Evolutionary conservation across 2,888 invertebrate genomes (phyloP).

Genomic region (Antheraea assamensis): DNA sequence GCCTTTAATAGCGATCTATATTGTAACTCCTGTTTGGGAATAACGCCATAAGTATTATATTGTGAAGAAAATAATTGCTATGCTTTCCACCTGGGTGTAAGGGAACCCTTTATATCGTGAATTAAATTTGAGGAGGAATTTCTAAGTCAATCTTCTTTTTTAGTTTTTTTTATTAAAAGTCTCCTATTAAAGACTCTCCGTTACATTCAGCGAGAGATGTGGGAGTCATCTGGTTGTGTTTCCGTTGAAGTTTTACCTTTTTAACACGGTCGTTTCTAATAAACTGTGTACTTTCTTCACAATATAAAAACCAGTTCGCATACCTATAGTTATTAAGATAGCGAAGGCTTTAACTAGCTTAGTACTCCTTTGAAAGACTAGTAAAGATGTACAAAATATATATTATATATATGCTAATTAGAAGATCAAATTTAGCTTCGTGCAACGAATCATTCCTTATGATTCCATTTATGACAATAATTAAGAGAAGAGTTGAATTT

Average conservation of each 20-base stretch:
- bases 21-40: background rate
- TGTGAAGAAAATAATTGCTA: background rate
- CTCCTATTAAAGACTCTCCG: too few species aligned
- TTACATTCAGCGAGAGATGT: too few species aligned
- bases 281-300: background rate
- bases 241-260: background rate
- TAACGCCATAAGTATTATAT: background rate
- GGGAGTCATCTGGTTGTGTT: too few species aligned
- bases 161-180: too few species aligned
- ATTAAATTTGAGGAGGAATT: too few species aligned
- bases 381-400: slow-evolving; percentile 66
- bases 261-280: background rate
- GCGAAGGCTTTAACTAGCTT: slow-evolving; percentile 77
- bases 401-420: background rate
- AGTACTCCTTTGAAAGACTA: slow-evolving; percentile 75
- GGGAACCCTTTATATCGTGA: too few species aligned
- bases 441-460: slow-evolving; percentile 38
- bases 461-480: background rate
- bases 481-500: background rate
- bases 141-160: too few species aligned
- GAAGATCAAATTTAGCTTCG: slow-evolving; percentile 22
- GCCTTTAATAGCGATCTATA: background rate
- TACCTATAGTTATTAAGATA: slow-evolving; percentile 20
- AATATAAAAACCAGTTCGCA: background rate
- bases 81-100: too few species aligned